Evolutionary conservation across 2,888 invertebrate genomes (phyloP), one percentile per base, ranked within the genome.

Genomic region (Lumbricus terrestris): DNA sequence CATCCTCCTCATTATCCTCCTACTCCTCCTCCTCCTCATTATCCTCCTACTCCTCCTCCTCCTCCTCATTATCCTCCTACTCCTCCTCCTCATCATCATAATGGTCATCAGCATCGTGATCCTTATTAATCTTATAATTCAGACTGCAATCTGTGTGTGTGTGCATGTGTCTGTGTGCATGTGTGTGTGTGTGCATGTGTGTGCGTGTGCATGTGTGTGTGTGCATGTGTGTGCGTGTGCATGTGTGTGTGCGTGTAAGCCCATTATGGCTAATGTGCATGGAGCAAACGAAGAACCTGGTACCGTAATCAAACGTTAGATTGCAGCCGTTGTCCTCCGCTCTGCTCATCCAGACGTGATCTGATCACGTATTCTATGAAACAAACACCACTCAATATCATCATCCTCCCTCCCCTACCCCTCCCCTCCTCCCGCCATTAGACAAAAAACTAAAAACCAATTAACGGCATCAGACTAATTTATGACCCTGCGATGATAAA

Each of bases 401-500:
- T 11, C n/a, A 16, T 85, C 85, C 35, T 18, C 35, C 35, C 85
- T 35, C 20, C 34, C 35, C n/a, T n/a, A n/a, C n/a, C n/a, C n/a
- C n/a, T n/a, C n/a, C 35, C 34, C 35, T 20, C 85, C 85, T 85
- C 35, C 85, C 85, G 23, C 34, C 35, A 33, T 33, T 15, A 6
- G 1, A 8, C 6, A 35, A 85, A 85, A 85, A 85, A 20, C 85
- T 35, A 34, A 16, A 85, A 85, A 35, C 85, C 34, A 85, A 85
- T 85, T 85, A 85, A 85, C 35, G 20, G 37, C 34, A 85, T 85
- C 85, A 85, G 85, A 85, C 85, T 85, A 85, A 34, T 85, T 85
- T 85, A 85, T 35, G 34, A 37, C 85, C 85, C n/a, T 3, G 34
- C 20, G 1, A 37, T n/a, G n/a, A n/a, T 85, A 35, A 85, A 34